Base-by-base conservation (phyloP, 1,140 invertebrate species). In the Drosophila burlai region DNA sequence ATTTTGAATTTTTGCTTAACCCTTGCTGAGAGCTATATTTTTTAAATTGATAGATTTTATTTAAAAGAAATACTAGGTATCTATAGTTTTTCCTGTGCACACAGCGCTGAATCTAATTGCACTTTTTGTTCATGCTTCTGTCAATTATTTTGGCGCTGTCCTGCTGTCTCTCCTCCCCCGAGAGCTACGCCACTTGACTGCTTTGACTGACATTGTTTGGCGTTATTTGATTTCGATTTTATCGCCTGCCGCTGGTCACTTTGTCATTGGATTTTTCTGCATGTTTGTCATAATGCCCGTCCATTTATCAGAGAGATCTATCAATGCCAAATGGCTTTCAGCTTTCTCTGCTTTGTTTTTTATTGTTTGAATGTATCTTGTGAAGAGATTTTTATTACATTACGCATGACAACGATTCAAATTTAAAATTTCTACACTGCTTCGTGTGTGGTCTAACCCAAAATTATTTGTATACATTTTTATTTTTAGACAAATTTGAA, bases 181-280 rank as follows among this genome's bases (percentile, higher is more conserved):
- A 11, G n/a, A 24, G 16, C 18, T 24, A 40, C 11, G 16, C 58
- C 66, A 58, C 38, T 78, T 40, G 54, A 76, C 76, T 54, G 54
- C 68, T 83, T 24, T 79, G 74, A 76, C 59, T 79, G 76, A 72
- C 71, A 80, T 87, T 83, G 83, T 86, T 86, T 76, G 71, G 63
- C 62, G 60, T 76, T 76, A 76, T 89, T 74, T 72, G 84, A 81
- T 81, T 89, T 74, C 52, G 84, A 89, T 87, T 87, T 86, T 81
- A 89, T 83, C 65, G 73, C 34, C 49, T 38, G n/a, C 67, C 34
- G 40, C 61, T 80, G 80, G 67, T 80, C 65, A 81, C 47, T 81
- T 74, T 85, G 69, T 68, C 65, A 72, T 81, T 66, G 36, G 45
- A 29, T 78, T 74, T 68, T 69, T 76, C 54, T 79, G 83, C 71